Base-by-base conservation (phyloP, 2,888 invertebrate species). In the Drosophila siamana region DNA sequence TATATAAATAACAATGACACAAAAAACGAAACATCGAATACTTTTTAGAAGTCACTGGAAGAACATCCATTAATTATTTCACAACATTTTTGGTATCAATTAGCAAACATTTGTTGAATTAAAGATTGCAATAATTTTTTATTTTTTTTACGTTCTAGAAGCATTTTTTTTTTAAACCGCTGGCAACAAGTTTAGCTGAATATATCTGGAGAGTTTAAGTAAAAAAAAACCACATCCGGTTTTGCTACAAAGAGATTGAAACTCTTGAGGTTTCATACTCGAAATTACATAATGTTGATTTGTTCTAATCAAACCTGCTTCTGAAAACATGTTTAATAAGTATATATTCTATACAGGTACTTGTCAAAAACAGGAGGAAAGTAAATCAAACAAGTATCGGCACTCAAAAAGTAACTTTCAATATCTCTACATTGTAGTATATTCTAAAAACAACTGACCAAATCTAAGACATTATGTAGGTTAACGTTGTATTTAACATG, bases 251-350 rank as follows among this genome's bases (percentile, higher is more conserved):
- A 38, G 2, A 15, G 2, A 15, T 15, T 7, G 15, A 13, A 7
- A 15, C 15, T 38, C 2, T 15, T 38, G 2, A 13, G 15, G 24
- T 24, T 36, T 19, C 2, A 24, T 22, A 8, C 8, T 22, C 0
- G 9, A 15, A 8, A 19, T 7, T 8, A 11, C 5, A 1, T 19
- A 50, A 3, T n/a, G n/a, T n/a, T 30, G 19, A 47, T 6, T 33
- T 7, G 36, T 38, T 38, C 36, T 47, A 16, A 30, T 47, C n/a
- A 33, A 48, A 48, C 19, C 11, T 16, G 30, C 16, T 47, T 19
- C 4, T 15, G 15, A 15, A 15, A 33, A 1, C 11, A 33, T 33
- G 3, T 33, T 26, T 26, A 26, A 6, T 26, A 26, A 7, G 26
- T 24, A 0, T 5, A 24, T 24, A 4, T 24, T 4, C 4, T 24